Base-by-base conservation (phyloP, 1,140 invertebrate genomes). In the Drosophila pseudoananassae region DNA sequence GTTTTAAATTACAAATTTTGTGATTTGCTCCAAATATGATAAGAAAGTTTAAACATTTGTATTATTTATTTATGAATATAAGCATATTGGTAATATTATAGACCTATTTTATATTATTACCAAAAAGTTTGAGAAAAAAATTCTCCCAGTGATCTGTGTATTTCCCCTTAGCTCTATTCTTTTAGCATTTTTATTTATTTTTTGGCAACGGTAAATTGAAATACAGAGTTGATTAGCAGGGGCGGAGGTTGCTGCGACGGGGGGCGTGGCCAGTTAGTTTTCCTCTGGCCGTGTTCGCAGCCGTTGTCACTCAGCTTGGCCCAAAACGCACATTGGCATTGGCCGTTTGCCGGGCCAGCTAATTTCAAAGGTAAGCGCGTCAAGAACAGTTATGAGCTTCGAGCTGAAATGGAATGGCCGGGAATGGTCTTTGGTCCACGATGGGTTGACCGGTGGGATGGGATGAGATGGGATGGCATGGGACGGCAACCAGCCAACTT, bases 331-430 rank as follows among this genome's bases (percentile, higher is more conserved):
- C 73, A 59, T 66, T 38, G 81, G 61, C 63, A 61, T 76, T 70
- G 58, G 53, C 43, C 17, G 20, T 20, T 46, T 8, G 40, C 71
- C 71, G 33, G 27, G 10, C 38, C 76, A 74, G 76, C 81, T 85
- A 85, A 85, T 84, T 84, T 77, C 58, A 64, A 85, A 85, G 76
- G 82, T 75, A 85, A 85, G 81, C 81, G 81, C 82, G 83, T 87
- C 82, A 87, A 88, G 83, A 87, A 87, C 82, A 88, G 82, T 87
- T 87, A 87, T 87, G 82, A 87, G 82, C 82, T 82, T 60, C 66
- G 74, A 84, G 80, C 72, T 43, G 38, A 31, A 71, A 46, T 51
- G 68, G 46, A 58, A 46, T 71, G 49, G 49, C 14, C 12, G n/a
- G 31, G 50, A 68, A 29, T 68, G 63, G 40, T 29, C 20, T 17